Base-by-base conservation (phyloP, 2,113 vertebrate species). In the Podarcis muralis region DNA sequence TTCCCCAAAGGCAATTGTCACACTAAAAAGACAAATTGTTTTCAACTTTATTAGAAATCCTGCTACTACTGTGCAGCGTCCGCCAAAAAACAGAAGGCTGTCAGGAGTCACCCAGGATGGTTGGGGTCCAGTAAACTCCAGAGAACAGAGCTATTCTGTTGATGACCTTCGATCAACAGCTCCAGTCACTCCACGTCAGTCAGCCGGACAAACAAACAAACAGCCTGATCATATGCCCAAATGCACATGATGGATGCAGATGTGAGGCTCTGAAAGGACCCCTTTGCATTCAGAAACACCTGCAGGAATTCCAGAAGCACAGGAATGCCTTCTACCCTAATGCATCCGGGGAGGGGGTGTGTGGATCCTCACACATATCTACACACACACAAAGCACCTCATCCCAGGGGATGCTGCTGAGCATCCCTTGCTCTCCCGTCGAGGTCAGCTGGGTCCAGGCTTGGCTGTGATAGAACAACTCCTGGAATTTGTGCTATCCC, bases 111-210 rank as follows among this genome's bases (percentile, higher is more conserved):
- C 95, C 95, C 94, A 95, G 96, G 94, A 91, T 94, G 87, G 88
- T 40, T 82, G 87, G 80, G 86, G 89, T 87, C 89, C 65, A 69
- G 94, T 94, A 93, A 95, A 81, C 83, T 92, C 90, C 93, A 91
- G 94, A 94, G 90, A 93, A 95, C 95, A 94, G 95, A 95, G 92
- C 93, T 94, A 93, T 94, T 93, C 95, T 95, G 96, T 96, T 96
- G 94, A 93, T 94, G 95, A 94, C 94, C 62, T 94, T 88, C 22
- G 1, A 88, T 78, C 71, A 74, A 53, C 27, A 1, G 89, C 82
- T 83, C 68, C n/a, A 9, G 88, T 15, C 90, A 82, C 85, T 87
- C 6, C 5, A 1, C 3, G 87, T 80, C 93, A 92, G 2, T 93
- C 93, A 89, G 84, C 92, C 37, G 32, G 90, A 85, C 0, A 40